These are phyloP conservation scores for Rhineura floridana DNA, from an alignment of 2,113 vertebrate species.

Conservation along the genomic window DNA sequence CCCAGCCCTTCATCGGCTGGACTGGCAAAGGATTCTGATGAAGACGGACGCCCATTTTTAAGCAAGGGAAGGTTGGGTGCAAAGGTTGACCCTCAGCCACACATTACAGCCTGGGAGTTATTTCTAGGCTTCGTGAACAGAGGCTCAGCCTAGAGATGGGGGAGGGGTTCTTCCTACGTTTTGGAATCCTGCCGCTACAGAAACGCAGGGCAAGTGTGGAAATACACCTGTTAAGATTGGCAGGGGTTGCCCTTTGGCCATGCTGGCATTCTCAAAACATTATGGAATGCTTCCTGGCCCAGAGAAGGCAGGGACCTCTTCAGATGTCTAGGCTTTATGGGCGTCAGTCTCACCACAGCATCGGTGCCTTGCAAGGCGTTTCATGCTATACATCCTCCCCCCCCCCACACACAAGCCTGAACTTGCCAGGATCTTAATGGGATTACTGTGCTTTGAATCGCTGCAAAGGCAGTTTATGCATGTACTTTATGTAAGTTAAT, in stretches of 20 bases:
- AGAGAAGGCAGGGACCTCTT: neutral
- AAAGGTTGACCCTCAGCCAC: neutral
- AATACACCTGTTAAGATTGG: no score
- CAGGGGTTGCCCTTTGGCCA: no score
- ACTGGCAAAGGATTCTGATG: neutral
- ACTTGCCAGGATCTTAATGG: neutral
- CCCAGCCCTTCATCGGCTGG: neutral
- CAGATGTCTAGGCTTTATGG: fast-evolving
- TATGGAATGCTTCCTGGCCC: neutral
- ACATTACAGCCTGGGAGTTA: neutral
- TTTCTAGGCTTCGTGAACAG: no score
- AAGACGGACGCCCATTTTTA: fast-evolving
- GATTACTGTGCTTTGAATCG: neutral
- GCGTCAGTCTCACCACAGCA: no score
- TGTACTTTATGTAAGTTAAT: no score
- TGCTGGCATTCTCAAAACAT: no score
- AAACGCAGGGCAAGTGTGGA: no score
- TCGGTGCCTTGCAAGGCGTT: neutral
- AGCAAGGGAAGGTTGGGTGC: neutral
- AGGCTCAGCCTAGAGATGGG: neutral
- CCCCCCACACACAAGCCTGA: no score
- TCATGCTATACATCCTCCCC: fast-evolving
- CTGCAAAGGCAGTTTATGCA: no score
- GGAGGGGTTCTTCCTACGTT: neutral
- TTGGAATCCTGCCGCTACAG: no score